Percentiles rank a stretch among this genome's conserved stretches.
These are phyloP conservation scores for Physocephala rufipes DNA, from an alignment of 2,888 invertebrate species.

Conservation along the genomic window DNA sequence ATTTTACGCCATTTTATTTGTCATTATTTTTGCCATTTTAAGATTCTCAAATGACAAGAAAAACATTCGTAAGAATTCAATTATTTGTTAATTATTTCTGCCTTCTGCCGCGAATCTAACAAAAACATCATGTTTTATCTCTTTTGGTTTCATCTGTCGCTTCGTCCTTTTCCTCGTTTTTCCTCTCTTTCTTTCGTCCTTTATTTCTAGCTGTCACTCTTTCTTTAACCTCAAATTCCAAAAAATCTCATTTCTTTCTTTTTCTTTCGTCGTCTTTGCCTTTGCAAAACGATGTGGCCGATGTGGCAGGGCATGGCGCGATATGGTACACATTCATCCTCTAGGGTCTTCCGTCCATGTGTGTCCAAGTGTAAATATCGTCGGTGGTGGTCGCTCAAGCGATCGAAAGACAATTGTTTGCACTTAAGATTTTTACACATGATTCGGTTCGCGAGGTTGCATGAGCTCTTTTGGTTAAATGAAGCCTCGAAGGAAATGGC, in stretches of 20 bases:
- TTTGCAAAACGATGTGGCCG: not conserved
- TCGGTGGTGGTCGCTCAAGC: slow-evolving; percentile 39
- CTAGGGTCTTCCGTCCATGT: not conserved
- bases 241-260: not conserved
- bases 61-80: not conserved
- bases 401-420: slow-evolving; percentile 60
- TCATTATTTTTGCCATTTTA: not conserved
- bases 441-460: slow-evolving; percentile 55
- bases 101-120: slow-evolving; percentile 2
- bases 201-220: slow-evolving; percentile 3
- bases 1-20: not conserved
- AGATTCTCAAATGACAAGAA: too few relatives aligned
- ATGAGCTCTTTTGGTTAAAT: too few relatives aligned
- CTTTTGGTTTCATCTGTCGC: not conserved
- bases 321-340: not conserved
- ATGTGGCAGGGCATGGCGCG: not conserved
- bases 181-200: not conserved
- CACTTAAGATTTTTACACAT: slow-evolving; percentile 67
- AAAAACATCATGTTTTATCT: not conserved
- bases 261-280: not conserved
- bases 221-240: not conserved
- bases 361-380: slow-evolving; percentile 23
- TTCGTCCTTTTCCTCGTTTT: not conserved
- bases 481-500: slow-evolving; percentile 39
- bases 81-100: slow-evolving; percentile 20